Evolutionary conservation across 2,113 vertebrate species (phyloP).

Genomic region (Pipa parva): DNA sequence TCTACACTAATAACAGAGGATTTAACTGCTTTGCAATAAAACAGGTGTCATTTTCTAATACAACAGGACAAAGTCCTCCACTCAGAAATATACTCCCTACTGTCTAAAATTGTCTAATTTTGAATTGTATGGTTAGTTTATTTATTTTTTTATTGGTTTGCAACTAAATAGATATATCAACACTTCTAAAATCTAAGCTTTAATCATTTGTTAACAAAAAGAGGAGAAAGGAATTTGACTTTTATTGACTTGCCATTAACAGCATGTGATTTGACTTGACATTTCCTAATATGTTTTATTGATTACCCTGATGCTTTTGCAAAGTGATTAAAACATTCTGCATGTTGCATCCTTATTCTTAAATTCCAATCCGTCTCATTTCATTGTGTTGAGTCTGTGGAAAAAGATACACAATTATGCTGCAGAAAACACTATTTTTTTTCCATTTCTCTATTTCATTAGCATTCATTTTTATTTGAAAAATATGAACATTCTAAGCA

Average conservation of each 20-base stretch:
- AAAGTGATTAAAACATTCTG: slow-evolving; percentile 12
- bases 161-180: not conserved
- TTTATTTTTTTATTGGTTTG: not conserved
- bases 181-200: not conserved
- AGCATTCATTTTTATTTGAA: no score
- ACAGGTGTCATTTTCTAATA: no score
- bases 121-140: not conserved
- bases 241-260: slow-evolving; percentile 26
- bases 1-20: no score
- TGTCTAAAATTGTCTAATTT: no score
- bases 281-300: slow-evolving; percentile 17
- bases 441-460: no score
- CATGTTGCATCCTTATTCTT: not conserved
- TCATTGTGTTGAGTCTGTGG: not conserved
- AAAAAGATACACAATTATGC: not conserved
- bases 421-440: no score
- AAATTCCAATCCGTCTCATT: not conserved
- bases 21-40: no score
- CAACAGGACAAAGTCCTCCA: no score
- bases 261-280: slow-evolving; percentile 11
- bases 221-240: not conserved
- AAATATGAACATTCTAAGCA: no score
- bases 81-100: no score
- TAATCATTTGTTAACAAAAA: not conserved
- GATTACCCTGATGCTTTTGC: slow-evolving; percentile 3